These are phyloP conservation scores for Lophochroa leadbeateri DNA, from an alignment of 2,113 vertebrate genomes.

Conservation along the genomic window DNA sequence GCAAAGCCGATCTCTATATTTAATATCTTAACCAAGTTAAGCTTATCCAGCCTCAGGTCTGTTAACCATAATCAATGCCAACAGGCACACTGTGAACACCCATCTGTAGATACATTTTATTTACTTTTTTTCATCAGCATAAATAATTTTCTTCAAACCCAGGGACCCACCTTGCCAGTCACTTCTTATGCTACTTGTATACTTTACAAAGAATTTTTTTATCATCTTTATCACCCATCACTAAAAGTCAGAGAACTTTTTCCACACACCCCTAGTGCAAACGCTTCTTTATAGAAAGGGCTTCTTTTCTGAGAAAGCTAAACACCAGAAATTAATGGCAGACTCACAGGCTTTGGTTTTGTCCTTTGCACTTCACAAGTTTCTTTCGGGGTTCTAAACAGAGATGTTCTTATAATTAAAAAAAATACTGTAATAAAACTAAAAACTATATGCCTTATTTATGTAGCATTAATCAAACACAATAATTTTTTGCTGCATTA, in stretches of 20 bases:
- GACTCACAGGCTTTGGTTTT: not conserved
- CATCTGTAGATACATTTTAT: not conserved
- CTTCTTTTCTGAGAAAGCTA: not conserved
- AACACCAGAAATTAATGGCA: not conserved
- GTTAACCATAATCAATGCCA: not conserved
- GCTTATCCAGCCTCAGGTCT: not conserved
- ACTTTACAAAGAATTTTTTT: not conserved
- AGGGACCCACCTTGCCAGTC: not conserved
- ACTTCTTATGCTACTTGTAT: not conserved
- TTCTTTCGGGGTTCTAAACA: not conserved
- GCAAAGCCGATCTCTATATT: not conserved
- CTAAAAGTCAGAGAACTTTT: not conserved
- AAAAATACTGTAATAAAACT: not conserved
- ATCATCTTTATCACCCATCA: not conserved
- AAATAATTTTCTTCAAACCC: not conserved
- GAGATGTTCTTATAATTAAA: not conserved
- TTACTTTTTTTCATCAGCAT: not conserved
- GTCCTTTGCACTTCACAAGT: not conserved
- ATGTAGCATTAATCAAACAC: accelerated
- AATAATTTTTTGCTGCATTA: not conserved
- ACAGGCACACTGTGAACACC: not conserved
- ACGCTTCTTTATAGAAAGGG: not conserved
- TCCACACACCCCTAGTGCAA: not conserved
- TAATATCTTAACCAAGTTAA: not conserved
- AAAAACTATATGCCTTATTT: not conserved